Evolutionary conservation across 2,113 vertebrate species (phyloP).

Genomic region (Apteryx owenii): DNA sequence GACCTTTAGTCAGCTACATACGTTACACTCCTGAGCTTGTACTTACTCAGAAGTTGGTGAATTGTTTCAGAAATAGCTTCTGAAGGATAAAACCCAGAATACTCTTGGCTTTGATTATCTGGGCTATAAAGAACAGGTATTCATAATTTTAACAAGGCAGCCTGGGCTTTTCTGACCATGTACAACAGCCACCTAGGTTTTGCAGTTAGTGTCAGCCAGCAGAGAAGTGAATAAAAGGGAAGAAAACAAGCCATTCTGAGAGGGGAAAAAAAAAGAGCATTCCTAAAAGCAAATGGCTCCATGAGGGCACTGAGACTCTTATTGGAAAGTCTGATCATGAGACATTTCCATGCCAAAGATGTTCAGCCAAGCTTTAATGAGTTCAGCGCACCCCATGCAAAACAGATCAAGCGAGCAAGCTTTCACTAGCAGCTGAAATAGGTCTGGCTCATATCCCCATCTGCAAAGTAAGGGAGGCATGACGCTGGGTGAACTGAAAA

Average conservation of each 20-base stretch:
- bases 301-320: not conserved
- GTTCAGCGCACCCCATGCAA: not conserved
- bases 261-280: not conserved
- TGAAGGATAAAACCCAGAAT: not conserved
- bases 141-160: not conserved
- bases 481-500: not conserved
- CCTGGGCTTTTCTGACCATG: not conserved
- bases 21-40: not conserved
- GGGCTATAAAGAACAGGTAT: not conserved
- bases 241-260: not conserved
- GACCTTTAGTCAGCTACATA: not conserved
- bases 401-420: not conserved
- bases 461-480: not conserved
- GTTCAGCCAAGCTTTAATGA: not conserved
- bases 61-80: not conserved
- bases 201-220: constrained; percentile 12
- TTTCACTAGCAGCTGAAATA: not conserved
- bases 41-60: not conserved
- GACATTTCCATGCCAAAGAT: not conserved
- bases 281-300: not conserved
- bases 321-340: not conserved
- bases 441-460: not conserved
- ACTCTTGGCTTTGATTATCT: not conserved
- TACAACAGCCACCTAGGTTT: not conserved
- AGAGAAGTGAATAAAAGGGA: not conserved